A percentile compares a stretch with the other conserved stretches of the same genome.
Conservation (phyloP, 2,797 vertebrate species). For the Linurgus olivaceus region DNA sequence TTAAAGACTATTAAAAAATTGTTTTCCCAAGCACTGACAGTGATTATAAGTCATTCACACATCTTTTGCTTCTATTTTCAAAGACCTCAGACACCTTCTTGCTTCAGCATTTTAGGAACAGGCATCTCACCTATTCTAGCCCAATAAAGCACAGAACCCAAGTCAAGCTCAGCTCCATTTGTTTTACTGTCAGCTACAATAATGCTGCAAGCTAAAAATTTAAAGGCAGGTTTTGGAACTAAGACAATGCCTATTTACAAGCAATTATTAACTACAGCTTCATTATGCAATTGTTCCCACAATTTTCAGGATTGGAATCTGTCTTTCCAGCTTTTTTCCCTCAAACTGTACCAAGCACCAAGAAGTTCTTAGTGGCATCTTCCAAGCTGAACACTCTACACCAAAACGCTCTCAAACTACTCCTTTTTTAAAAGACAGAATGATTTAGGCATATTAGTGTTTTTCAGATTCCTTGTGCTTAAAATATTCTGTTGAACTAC, state of each 20-base stretch:
- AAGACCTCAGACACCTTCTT: not conserved
- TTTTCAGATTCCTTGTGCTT: not conserved
- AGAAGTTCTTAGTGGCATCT: not conserved
- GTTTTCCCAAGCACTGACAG: not conserved
- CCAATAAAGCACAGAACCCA: not conserved
- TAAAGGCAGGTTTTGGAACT: not conserved
- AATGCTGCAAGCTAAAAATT: not conserved
- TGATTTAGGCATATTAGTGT: not conserved
- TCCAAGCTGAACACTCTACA: not conserved
- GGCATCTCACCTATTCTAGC: not conserved
- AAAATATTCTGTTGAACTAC: not conserved
- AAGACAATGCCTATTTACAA: not conserved
- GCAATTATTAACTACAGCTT: not conserved
- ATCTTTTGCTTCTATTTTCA: not conserved
- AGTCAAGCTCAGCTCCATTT: not conserved
- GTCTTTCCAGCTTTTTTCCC: not conserved
- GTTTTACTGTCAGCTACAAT: not conserved
- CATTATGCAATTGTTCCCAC: not conserved
- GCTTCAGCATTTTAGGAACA: not conserved
- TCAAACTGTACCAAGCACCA: not conserved
- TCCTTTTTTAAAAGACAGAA: not conserved
- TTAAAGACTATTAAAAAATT: not conserved
- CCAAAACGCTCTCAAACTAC: not conserved
- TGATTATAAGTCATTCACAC: accelerated
- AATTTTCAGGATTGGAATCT: not conserved